Conservation (phyloP, 2,797 vertebrate genomes). For the Decapterus maruadsi region DNA sequence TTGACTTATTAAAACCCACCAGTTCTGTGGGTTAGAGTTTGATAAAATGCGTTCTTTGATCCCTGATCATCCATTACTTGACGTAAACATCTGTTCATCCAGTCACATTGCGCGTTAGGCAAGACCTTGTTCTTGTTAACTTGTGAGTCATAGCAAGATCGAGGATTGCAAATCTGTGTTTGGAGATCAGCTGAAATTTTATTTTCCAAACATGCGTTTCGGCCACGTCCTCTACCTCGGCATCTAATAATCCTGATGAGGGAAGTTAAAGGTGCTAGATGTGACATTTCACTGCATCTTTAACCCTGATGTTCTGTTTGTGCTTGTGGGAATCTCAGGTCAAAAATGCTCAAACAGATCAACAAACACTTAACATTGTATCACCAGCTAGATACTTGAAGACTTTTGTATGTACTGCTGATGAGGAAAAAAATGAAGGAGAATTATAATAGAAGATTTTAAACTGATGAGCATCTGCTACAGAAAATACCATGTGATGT, state of each 20-base stretch:
- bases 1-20: not conserved
- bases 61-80: not conserved
- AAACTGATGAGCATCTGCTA: slow-evolving; percentile 1
- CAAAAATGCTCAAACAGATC: not conserved
- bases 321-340: not conserved
- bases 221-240: not conserved
- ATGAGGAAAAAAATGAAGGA: not conserved
- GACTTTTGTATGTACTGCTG: not conserved
- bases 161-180: not conserved
- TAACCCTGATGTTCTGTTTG: not conserved
- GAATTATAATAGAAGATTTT: not conserved
- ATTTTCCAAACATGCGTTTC: not conserved
- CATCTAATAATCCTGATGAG: not conserved
- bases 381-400: not conserved
- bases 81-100: not conserved
- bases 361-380: not conserved
- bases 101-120: not conserved
- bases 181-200: not conserved
- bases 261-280: not conserved
- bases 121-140: not conserved
- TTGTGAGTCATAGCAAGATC: not conserved
- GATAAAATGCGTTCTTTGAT: not conserved
- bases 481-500: not conserved
- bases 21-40: not conserved
- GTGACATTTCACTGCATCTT: slow-evolving; percentile 1